phyloP scores from a whole-genome alignment of 2,113 vertebrate species.

The Orthonyx spaldingii region DNA sequence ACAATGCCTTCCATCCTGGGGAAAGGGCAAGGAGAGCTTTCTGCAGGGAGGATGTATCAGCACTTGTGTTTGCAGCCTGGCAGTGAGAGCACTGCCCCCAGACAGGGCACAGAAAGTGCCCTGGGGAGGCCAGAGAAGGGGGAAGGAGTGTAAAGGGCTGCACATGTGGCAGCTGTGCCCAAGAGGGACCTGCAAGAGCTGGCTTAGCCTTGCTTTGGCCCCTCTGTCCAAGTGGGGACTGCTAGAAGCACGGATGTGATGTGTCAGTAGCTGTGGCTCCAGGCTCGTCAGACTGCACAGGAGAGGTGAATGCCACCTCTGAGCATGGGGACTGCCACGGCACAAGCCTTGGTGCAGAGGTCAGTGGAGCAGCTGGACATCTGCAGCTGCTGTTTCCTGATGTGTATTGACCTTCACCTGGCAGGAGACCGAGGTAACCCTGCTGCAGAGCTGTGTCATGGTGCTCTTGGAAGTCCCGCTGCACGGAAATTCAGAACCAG shows the following conservation, averaged over 20 bases:
- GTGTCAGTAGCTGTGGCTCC: background rate
- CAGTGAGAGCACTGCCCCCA: background rate
- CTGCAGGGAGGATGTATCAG: background rate
- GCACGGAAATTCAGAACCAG: background rate
- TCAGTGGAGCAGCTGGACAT: background rate
- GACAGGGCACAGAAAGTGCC: background rate
- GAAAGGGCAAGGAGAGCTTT: background rate
- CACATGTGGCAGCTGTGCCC: background rate
- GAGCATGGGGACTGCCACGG: background rate
- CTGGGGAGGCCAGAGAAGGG: background rate
- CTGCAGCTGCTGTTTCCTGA: background rate
- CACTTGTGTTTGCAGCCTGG: background rate
- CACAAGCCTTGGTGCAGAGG: background rate
- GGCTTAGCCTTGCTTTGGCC: background rate
- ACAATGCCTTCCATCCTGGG: background rate
- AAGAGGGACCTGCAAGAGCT: background rate
- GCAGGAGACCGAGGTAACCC: background rate
- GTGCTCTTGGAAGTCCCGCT: background rate
- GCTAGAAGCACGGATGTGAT: background rate
- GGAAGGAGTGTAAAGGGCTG: background rate
- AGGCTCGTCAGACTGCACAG: background rate
- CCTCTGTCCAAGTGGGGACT: background rate
- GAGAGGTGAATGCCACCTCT: background rate
- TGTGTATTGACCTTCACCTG: background rate
- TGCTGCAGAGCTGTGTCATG: background rate